Evolutionary conservation across 2,888 invertebrate species (phyloP), one percentile per base, ranked within the genome.

Genomic region (Ligdia adustata): DNA sequence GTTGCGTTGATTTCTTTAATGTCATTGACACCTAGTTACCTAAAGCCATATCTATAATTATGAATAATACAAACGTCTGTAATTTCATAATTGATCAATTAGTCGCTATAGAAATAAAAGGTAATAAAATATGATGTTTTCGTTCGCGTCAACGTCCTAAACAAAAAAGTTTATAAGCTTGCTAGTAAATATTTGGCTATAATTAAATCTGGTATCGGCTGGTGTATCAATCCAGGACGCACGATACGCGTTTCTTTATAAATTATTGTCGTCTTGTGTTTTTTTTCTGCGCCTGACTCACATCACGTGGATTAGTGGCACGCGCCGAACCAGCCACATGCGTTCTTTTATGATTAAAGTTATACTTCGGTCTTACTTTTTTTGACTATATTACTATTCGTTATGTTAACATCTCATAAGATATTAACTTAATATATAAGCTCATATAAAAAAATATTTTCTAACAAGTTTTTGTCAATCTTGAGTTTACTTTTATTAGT

Each of bases 261-360:
- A 46, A 46, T 46, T 63, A 49, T 62, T 56, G 57, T 24, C 51
- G 16, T 16, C 16, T 16, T 4, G 16, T 3, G 26, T 51, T 57
- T 63, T 65, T 66, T 64, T 53, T 61, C 33, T 48, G 44, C 28
- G 44, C 48, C 57, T 70, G 66, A 68, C 57, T 72, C 69, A 73
- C 13, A 33, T 12, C 18, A 40, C 12, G 39, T 22, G 33, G 32
- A 27, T 16, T 55, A 20, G 47, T 57, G 70, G 73, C 72, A 71
- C 74, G 74, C 65, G 74, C 67, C 60, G n/a, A n/a, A n/a, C n/a
- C n/a, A n/a, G n/a, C n/a, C n/a, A n/a, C n/a, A n/a, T n/a, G n/a
- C n/a, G n/a, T n/a, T n/a, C n/a, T n/a, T n/a, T n/a, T n/a, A n/a
- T n/a, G n/a, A n/a, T n/a, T n/a, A n/a, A n/a, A n/a, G n/a, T n/a